Evolutionary conservation across 2,797 vertebrate genomes (phyloP), one percentile per base, ranked within the genome.

Genomic region (Babyrousa celebensis): DNA sequence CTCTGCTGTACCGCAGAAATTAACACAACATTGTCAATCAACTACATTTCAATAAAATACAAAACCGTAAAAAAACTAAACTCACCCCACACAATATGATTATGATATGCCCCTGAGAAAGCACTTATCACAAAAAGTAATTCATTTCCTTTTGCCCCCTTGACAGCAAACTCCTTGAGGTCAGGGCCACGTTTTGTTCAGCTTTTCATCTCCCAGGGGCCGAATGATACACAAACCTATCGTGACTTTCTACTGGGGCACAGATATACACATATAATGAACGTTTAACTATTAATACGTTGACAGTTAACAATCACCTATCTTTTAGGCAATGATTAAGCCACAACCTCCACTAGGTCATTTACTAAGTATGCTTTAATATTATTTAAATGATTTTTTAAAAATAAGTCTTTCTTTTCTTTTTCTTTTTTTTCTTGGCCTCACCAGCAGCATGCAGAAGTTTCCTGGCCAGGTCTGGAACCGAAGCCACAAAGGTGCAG

Each of bases 301-400:
- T 52, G 48, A 65, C 36, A 91, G 58, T 74, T 77, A 36, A 71
- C 85, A 60, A 89, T 36, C 54, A 74, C 58, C 85, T 62, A 54
- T 43, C 54, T 93, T 80, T 83, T 29, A 78, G 15, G 29, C 27
- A 62, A 18, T 65, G 48, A 72, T 71, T 75, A 96, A 91, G 56
- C 32, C 36, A 89, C 80, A 58, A 63, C 54, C 7, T 56, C 70
- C 32, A 85, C 40, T 72, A 75, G 14, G 6, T 70, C 89, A 90
- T 32, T 89, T 72, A 63, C 72, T n/a, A 79, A 94, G 43, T 56
- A 48, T 9, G 12, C 9, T 92, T 85, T 71, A 16, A 63, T 70
- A 56, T 58, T 71, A 79, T 88, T 86, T 75, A 94, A 95, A 86
- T 83, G 36, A 40, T 23, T 94, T 77, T 91, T 96, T 29, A 77